Percentiles rank a stretch among this genome's conserved stretches.
These are phyloP conservation scores for Stegodyphus mimosarum DNA, from an alignment of 1,140 invertebrate species.

Conservation along the genomic window DNA sequence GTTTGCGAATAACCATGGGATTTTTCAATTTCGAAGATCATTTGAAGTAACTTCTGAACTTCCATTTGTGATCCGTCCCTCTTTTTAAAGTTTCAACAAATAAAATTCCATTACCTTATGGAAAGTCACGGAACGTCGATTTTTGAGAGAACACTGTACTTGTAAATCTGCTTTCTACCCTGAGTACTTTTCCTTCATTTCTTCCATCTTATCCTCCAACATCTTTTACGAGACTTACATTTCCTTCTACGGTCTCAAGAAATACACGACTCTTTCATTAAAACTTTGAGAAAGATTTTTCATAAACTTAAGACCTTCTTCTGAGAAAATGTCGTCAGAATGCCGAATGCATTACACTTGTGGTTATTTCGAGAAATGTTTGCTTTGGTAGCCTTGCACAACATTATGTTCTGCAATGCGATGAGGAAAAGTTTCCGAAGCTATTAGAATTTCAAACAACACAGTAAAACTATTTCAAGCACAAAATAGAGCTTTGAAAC, in stretches of 20 bases:
- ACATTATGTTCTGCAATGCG: no score
- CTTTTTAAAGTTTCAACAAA: not conserved
- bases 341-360: not conserved
- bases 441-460: no score
- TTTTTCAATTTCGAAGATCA: no score
- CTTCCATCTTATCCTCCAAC: conserved; percentile 14
- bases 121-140: conserved; percentile 28
- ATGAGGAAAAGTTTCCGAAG: no score
- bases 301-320: conserved; percentile 7
- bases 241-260: no score
- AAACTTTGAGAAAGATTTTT: conserved; percentile 11
- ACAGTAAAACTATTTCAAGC: no score
- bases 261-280: conserved; percentile 26
- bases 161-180: conserved; percentile 20
- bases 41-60: no score
- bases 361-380: not conserved
- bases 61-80: not conserved
- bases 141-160: not conserved
- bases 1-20: no score
- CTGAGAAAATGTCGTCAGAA: not conserved
- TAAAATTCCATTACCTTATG: conserved; percentile 30
- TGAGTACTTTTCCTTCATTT: conserved; percentile 6
- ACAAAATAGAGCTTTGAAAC: no score
- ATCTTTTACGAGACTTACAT: conserved; percentile 4
- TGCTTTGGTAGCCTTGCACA: not conserved